These are phyloP conservation scores for Hypsibius dujardini DNA, from an alignment of 1,140 invertebrate species.

Conservation along the genomic window DNA sequence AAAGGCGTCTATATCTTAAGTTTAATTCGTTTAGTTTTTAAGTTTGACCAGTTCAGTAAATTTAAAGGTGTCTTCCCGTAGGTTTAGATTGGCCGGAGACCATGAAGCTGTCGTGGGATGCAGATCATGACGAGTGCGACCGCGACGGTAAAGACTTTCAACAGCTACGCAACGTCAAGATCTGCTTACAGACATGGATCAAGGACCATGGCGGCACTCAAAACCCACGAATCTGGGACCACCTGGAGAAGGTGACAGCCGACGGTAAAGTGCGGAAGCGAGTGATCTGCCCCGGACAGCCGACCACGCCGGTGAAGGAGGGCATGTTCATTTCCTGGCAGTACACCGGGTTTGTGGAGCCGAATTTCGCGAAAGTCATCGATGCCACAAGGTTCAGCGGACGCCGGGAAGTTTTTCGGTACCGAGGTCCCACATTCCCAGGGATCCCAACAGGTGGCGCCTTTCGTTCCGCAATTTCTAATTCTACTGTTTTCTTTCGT, in stretches of 20 bases:
- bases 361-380: not conserved
- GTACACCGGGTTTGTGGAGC: constrained; percentile 15
- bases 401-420: not conserved
- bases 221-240: not conserved
- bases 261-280: not conserved
- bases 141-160: no score
- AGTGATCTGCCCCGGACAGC: not conserved
- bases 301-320: not conserved
- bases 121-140: no score
- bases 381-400: not conserved
- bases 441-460: not conserved
- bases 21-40: no score
- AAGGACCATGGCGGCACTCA: no score
- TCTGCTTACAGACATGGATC: no score
- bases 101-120: no score
- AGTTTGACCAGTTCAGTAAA: no score
- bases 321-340: not conserved
- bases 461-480: no score
- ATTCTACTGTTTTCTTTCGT: not conserved
- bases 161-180: no score
- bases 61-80: no score
- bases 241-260: not conserved
- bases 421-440: not conserved
- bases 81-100: no score
- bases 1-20: no score